Evolutionary conservation across 2,888 invertebrate species (phyloP).

Genomic region (Ypsolopha scabrella): DNA sequence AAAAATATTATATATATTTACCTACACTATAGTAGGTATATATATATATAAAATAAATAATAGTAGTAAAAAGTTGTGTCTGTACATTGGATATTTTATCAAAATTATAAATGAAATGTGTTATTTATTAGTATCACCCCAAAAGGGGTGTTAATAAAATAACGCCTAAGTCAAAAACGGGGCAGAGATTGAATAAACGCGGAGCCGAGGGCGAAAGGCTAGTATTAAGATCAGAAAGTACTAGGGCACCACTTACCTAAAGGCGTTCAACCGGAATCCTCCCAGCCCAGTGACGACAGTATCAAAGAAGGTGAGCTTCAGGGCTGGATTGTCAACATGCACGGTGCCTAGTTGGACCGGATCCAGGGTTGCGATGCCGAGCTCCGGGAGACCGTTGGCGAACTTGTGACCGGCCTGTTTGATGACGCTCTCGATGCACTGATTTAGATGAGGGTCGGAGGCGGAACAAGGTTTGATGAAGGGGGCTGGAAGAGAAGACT

Average conservation of each 20-base stretch:
- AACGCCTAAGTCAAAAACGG: background rate
- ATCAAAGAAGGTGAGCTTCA: slow-evolving; percentile 53
- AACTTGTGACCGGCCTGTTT: slow-evolving; percentile 34
- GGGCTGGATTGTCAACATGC: slow-evolving; percentile 47
- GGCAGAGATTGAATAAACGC: background rate
- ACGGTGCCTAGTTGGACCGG: slow-evolving; percentile 57
- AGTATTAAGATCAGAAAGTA: too few relatives aligned
- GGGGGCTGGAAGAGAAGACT: slow-evolving; percentile 37
- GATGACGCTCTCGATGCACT: slow-evolving; percentile 45
- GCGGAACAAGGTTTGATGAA: slow-evolving; percentile 57
- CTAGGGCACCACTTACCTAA: slow-evolving; percentile 59
- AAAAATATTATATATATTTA: too few relatives aligned
- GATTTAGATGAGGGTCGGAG: slow-evolving; percentile 47
- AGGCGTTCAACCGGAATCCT: slow-evolving; percentile 43
- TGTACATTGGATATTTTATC: too few relatives aligned
- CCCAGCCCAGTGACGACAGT: slow-evolving; percentile 56
- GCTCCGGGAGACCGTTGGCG: slow-evolving; percentile 53
- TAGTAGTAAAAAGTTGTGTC: too few relatives aligned
- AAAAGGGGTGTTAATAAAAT: background rate
- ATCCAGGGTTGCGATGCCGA: slow-evolving; percentile 58
- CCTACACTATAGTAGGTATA: too few relatives aligned
- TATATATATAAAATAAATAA: too few relatives aligned
- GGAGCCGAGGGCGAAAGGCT: too few relatives aligned
- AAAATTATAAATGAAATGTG: background rate
- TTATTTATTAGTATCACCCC: background rate